phyloP scores from a whole-genome alignment of 2,888 invertebrate species.

The Alitta virens region DNA sequence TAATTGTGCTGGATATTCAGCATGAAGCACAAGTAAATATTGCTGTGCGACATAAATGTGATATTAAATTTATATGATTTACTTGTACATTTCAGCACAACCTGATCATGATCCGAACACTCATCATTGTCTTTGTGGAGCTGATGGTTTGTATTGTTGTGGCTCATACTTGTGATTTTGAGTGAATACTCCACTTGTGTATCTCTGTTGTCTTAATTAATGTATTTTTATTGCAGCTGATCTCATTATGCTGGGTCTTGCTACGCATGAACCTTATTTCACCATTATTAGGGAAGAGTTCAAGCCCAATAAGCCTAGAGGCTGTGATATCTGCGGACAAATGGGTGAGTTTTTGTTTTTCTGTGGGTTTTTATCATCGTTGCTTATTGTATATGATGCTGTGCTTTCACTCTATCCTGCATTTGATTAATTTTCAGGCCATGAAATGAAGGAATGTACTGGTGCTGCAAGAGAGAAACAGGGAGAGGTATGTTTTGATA shows the following conservation, averaged over 20 bases:
- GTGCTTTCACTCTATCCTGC: no score
- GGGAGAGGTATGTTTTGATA: conserved; percentile 48
- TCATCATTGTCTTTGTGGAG: conserved; percentile 94
- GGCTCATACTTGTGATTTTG: no score
- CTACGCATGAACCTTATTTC: conserved; percentile 98
- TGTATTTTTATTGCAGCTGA: conserved; percentile 66
- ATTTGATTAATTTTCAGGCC: conserved; percentile 64
- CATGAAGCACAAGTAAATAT: no score
- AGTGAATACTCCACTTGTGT: no score
- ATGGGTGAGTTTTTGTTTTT: conserved; percentile 51
- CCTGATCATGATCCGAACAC: conserved; percentile 83
- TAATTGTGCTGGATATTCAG: no score
- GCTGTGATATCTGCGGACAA: conserved; percentile 90
- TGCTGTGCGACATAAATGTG: no score
- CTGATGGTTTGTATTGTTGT: conserved; percentile 70
- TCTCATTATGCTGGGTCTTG: conserved; percentile 89
- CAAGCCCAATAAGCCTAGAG: conserved; percentile 90
- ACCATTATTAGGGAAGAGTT: conserved; percentile 99
- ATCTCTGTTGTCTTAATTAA: background rate
- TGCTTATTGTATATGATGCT: background rate
- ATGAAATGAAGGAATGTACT: conserved; percentile 90
- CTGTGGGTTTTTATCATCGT: background rate
- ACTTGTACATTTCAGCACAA: conserved; percentile 14
- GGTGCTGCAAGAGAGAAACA: conserved; percentile 68
- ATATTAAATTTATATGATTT: background rate